These are phyloP conservation scores for Odocoileus hemionus DNA, from an alignment of 2,113 vertebrate genomes.

Conservation along the genomic window DNA sequence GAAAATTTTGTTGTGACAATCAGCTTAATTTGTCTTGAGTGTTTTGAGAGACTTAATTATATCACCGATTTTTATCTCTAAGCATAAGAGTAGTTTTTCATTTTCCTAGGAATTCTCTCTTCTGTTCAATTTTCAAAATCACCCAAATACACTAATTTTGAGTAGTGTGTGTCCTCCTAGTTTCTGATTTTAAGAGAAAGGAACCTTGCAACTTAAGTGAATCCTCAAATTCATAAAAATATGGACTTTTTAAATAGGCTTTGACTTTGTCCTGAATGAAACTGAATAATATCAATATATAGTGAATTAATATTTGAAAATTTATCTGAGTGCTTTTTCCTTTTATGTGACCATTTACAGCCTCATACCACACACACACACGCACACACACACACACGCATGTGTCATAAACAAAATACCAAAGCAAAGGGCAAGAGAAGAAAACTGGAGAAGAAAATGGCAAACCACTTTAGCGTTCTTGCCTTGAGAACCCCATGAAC, in stretches of 20 bases:
- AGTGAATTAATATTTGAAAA: neutral
- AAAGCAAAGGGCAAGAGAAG: neutral
- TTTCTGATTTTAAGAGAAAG: neutral
- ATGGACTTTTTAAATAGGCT: neutral
- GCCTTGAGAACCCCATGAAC: neutral
- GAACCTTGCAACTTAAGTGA: neutral
- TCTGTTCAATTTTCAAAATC: neutral
- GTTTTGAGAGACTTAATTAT: neutral
- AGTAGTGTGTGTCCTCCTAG: neutral
- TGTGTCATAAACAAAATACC: neutral
- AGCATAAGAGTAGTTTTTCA: neutral
- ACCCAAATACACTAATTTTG: neutral
- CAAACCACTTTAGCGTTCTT: neutral
- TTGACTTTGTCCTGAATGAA: neutral
- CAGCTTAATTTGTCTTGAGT: conserved; percentile 22
- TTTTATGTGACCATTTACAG: neutral
- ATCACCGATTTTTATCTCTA: neutral
- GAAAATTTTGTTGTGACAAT: conserved; percentile 40
- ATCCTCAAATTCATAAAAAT: neutral
- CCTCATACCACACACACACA: neutral
- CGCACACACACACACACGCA: accelerated
- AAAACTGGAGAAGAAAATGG: neutral
- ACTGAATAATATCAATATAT: neutral
- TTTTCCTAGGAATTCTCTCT: neutral
- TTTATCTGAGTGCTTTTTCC: neutral